Evolutionary conservation across 1,140 invertebrate species (phyloP), one percentile per base, ranked within the genome.

Genomic region (Hycleus phaleratus): DNA sequence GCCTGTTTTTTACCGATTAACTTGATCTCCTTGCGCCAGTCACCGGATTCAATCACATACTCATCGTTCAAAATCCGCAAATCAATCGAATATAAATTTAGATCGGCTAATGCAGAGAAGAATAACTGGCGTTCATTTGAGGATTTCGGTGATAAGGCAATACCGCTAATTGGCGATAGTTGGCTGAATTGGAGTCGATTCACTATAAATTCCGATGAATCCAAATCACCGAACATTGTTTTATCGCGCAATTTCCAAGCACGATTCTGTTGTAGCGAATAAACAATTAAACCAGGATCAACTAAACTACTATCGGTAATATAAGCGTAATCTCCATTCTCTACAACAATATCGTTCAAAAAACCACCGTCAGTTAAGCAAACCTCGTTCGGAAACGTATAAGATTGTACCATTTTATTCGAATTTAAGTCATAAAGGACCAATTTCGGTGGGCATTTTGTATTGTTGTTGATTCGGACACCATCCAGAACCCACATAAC

Each of bases 401-500:
- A 81, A 4, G 74, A 78, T 8, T 78, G 70, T 26, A 82, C 68
- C 26, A 75, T 73, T 5, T 78, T 78, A 9, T 73, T 74, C 4
- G 79, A 75, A 49, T 85, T 83, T 2, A 87, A 71, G 65, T 87
- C 81, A 26, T 86, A 77, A n/a, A 87, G 75, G 0, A 86, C 78
- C 7, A 88, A 65, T 52, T 84, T 82, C 0, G 85, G 81, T 2
- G 81, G 80, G 64, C 85, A 88, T 8, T 67, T 45, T 0, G 73
- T 70, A 32, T 61, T 49, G 50, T 67, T 66, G 56, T 69, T 66
- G 0, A 81, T 74, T 5, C 81, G 74, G 0, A 85, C 84, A 10
- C 81, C 80, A 63, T 88, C 86, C 42, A 87, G 64, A 1, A 86
- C 78, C 85, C 85, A 88, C 81, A 88, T 83, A 0, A 83, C 72